A percentile compares a stretch with the other conserved stretches of the same genome.
These are phyloP conservation scores for Acleris literana DNA, from an alignment of 2,888 invertebrate genomes.

Conservation along the genomic window DNA sequence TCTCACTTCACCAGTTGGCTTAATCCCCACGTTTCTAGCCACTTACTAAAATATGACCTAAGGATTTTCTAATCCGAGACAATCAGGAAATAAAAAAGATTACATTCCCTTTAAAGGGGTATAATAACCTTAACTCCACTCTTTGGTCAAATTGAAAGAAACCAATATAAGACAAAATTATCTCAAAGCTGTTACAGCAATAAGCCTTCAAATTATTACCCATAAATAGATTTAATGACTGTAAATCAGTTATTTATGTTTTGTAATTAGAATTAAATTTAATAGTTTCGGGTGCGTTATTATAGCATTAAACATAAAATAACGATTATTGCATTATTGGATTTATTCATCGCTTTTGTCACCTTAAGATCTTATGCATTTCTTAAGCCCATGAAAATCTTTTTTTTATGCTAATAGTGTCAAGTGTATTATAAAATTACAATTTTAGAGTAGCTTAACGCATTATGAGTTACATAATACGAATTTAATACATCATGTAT, in stretches of 20 bases:
- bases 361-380: not conserved
- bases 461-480: too few relatives aligned
- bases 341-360: not conserved
- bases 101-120: conserved; percentile 12
- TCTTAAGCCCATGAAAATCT: too few relatives aligned
- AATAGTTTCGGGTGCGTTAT: conserved; percentile 2
- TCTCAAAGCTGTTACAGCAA: not conserved
- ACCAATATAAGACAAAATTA: not conserved
- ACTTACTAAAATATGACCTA: conserved; percentile 9
- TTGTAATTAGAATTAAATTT: not conserved
- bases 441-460: too few relatives aligned
- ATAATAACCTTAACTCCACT: conserved; percentile 7
- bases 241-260: conserved; percentile 2
- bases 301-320: not conserved
- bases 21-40: not conserved
- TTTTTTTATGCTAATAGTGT: too few relatives aligned
- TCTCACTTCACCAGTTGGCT: not conserved
- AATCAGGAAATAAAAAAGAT: conserved; percentile 11
- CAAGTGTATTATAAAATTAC: too few relatives aligned
- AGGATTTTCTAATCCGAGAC: conserved; percentile 1
- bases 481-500: too few relatives aligned
- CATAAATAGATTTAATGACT: conserved; percentile 3
- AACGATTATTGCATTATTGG: not conserved
- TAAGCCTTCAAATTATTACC: conserved; percentile 8
- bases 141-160: conserved; percentile 13